Conservation (phyloP, 2,888 invertebrate genomes). For the Pinctada fucata region DNA sequence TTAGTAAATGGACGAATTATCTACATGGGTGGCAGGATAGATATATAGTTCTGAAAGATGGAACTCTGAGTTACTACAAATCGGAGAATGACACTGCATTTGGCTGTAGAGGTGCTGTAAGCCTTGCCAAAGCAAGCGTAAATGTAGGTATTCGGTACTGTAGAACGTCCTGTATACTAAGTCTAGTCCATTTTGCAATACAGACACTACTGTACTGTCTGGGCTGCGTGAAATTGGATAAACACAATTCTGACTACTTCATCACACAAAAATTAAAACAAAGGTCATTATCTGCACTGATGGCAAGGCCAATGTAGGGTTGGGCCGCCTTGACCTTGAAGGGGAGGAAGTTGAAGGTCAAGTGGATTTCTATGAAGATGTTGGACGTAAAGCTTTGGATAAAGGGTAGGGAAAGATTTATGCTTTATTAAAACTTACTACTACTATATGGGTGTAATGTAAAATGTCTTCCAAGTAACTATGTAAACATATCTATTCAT, state of each 20-base stretch:
- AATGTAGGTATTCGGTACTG: slow-evolving; percentile 83
- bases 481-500: no score
- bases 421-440: background rate
- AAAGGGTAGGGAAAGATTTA: slow-evolving; percentile 62
- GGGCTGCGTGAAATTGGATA: no score
- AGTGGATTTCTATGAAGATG: slow-evolving; percentile 63
- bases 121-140: slow-evolving; percentile 93
- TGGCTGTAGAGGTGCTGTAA: slow-evolving; percentile 97
- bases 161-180: background rate
- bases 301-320: slow-evolving; percentile 75
- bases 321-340: slow-evolving; percentile 69
- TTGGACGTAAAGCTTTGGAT: slow-evolving; percentile 57
- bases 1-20: slow-evolving; percentile 99
- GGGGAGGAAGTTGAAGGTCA: slow-evolving; percentile 50
- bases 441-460: background rate
- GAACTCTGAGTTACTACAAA: slow-evolving; percentile 97
- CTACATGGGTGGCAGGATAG: slow-evolving; percentile 99
- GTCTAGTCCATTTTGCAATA: slow-evolving; percentile 34
- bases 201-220: no score
- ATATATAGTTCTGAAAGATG: slow-evolving; percentile 96
- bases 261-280: slow-evolving; percentile 29
- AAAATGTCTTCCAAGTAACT: no score
- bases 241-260: no score
- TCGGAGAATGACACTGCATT: slow-evolving; percentile 96
- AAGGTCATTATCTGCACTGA: slow-evolving; percentile 76